Percentiles rank a stretch among this genome's conserved stretches.
Conservation (phyloP, 30 jellyfish, hydroid and myxozoan species). For the Aurelia coerulea region DNA sequence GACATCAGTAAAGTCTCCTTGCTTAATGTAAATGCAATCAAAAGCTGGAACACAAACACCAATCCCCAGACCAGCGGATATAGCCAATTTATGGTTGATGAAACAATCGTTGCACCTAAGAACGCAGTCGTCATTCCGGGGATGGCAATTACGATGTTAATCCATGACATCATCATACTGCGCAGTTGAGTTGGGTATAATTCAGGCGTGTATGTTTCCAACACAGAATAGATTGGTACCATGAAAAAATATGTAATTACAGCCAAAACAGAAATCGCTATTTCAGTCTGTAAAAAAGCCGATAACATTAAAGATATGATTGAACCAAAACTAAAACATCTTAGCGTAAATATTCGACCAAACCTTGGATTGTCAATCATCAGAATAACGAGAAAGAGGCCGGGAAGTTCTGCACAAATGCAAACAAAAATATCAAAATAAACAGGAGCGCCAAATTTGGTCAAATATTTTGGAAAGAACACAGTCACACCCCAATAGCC, state of each 20-base stretch:
- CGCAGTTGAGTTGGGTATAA: conserved; percentile 69
- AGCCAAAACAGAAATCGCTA: conserved; percentile 42
- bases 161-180: conserved; percentile 59
- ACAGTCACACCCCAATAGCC: conserved; percentile 81
- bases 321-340: conserved; percentile 29
- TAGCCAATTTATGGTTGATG: conserved; percentile 42
- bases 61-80: conserved; percentile 73
- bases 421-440: conserved; percentile 50
- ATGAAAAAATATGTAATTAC: conserved; percentile 67
- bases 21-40: conserved; percentile 33
- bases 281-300: conserved; percentile 18
- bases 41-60: conserved; percentile 40
- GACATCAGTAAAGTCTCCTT: conserved; percentile 46
- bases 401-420: conserved; percentile 60
- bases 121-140: conserved; percentile 76
- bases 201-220: conserved; percentile 69
- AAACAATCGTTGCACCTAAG: conserved; percentile 49
- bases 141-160: conserved; percentile 23
- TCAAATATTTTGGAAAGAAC: conserved; percentile 57
- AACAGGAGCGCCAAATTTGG: conserved; percentile 41
- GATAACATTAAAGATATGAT: conserved; percentile 13
- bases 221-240: conserved; percentile 58
- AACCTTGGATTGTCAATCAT: conserved; percentile 31
- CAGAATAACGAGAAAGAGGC: conserved; percentile 38
- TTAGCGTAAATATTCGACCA: conserved; percentile 58